Percentiles rank a stretch among this genome's conserved stretches.
Evolutionary conservation across 2,113 vertebrate genomes (phyloP).

Genomic region (Ceuthmochares aereus): DNA sequence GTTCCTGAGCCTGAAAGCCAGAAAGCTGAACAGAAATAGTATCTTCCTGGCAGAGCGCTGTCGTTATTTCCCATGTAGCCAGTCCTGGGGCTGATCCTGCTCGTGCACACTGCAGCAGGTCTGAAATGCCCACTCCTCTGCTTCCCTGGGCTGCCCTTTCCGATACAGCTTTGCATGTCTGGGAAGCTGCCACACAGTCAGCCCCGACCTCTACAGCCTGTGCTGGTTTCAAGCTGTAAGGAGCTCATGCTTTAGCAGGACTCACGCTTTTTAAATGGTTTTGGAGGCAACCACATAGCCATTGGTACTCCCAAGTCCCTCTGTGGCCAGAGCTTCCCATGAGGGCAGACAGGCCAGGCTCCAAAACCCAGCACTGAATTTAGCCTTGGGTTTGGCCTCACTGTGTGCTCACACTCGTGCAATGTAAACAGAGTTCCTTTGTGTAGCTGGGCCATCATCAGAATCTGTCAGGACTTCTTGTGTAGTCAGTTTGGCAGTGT

Average conservation of each 20-base stretch:
- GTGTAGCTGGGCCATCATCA: not conserved
- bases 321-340: not conserved
- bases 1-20: constrained; percentile 34
- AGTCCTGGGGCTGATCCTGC: not conserved
- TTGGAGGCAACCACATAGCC: not conserved
- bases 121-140: no score
- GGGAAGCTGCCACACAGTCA: not conserved
- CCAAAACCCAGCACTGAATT: fast-evolving
- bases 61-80: not conserved
- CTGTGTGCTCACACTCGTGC: fast-evolving
- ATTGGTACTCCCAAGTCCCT: not conserved
- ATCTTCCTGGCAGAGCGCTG: fast-evolving
- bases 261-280: fast-evolving
- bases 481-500: not conserved
- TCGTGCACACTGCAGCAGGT: fast-evolving
- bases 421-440: not conserved
- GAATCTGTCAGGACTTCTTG: not conserved
- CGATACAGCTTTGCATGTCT: fast-evolving
- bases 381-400: not conserved
- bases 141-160: not conserved
- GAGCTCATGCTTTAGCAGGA: not conserved
- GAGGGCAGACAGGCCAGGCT: fast-evolving
- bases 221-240: fast-evolving
- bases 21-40: not conserved
- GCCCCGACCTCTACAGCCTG: fast-evolving